Evolutionary conservation across 2,888 invertebrate species (phyloP), one percentile per base, ranked within the genome.

Genomic region (Archaeoteleia sp.): DNA sequence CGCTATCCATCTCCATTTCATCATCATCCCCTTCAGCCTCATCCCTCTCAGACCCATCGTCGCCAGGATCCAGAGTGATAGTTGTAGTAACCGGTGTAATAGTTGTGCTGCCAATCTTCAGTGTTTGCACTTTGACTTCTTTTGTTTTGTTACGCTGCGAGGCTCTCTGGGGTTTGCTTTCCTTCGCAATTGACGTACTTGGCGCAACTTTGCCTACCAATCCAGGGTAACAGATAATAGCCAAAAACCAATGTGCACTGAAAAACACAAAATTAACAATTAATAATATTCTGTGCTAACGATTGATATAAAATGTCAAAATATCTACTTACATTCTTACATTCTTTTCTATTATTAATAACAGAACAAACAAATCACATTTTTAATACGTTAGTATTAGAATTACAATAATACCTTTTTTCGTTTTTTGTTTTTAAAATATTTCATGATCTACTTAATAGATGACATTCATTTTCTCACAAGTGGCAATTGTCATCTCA

Each of bases 201-300:
- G 88, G 86, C 0, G 88, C 86, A 65, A 88, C 87, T 77, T 92
- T 91, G 46, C 92, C 91, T 45, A 91, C 91, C 70, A 95, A 87
- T 48, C 93, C 92, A 35, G 98, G 97, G 85, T 93, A 98, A 85
- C 98, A 98, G 54, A 99, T 94, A 42, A 98, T 95, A 1, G 97
- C 97, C 75, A 99, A 89, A 87, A 96, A 98, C 98, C 98, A 98
- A 87, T 98, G 98, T 37, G 94, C 87, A 74, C 90, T 90, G 77
- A 14, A 84, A 78, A 66, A n/a, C n/a, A n/a, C n/a, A n/a, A n/a
- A n/a, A n/a, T n/a, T n/a, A n/a, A n/a, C n/a, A n/a, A n/a, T n/a
- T n/a, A n/a, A n/a, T n/a, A n/a, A n/a, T n/a, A n/a, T n/a, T n/a
- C n/a, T n/a, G n/a, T n/a, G n/a, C n/a, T n/a, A n/a, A n/a, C n/a